Percentiles rank a stretch among this genome's conserved stretches.
Conservation (phyloP, 1,140 invertebrate genomes). For the Popillia japonica region DNA sequence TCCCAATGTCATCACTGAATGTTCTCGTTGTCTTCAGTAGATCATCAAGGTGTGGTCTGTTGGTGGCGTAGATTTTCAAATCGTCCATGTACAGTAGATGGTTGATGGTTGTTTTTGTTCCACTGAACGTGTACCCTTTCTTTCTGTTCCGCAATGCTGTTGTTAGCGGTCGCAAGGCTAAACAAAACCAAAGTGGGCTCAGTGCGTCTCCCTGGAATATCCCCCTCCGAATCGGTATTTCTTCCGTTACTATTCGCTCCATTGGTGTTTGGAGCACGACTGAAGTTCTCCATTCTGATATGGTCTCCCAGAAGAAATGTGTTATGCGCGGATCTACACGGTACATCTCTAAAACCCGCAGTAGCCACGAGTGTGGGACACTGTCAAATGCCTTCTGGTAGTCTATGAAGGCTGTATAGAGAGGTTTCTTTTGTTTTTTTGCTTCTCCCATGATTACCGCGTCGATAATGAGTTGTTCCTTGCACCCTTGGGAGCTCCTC, state of each 20-base stretch:
- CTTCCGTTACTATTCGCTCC: conserved; percentile 33
- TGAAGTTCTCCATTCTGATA: conserved; percentile 35
- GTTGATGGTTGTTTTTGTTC: not conserved
- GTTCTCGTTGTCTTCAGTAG: conserved; percentile 11
- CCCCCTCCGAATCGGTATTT: conserved; percentile 46
- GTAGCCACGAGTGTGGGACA: conserved; percentile 41
- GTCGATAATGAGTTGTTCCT: conserved; percentile 50
- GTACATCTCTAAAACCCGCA: conserved; percentile 29
- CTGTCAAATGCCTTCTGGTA: conserved; percentile 40
- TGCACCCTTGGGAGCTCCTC: conserved; percentile 45
- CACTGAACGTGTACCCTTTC: not conserved
- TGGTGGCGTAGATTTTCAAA: conserved; percentile 40
- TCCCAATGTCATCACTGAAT: conserved; percentile 40
- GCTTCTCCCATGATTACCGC: conserved; percentile 34
- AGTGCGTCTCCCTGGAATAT: conserved; percentile 49
- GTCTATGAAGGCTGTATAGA: conserved; percentile 34
- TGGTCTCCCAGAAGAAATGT: not conserved
- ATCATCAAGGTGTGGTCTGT: conserved; percentile 35
- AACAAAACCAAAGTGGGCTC: conserved; percentile 49
- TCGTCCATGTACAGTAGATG: conserved; percentile 45
- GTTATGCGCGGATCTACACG: conserved; percentile 20
- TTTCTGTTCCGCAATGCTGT: not conserved
- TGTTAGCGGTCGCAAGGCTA: conserved; percentile 24
- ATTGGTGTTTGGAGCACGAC: not conserved
- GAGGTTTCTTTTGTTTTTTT: conserved; percentile 2